Evolutionary conservation across 2,888 invertebrate genomes (phyloP), one percentile per base, ranked within the genome.

Genomic region (Nomada fucata): DNA sequence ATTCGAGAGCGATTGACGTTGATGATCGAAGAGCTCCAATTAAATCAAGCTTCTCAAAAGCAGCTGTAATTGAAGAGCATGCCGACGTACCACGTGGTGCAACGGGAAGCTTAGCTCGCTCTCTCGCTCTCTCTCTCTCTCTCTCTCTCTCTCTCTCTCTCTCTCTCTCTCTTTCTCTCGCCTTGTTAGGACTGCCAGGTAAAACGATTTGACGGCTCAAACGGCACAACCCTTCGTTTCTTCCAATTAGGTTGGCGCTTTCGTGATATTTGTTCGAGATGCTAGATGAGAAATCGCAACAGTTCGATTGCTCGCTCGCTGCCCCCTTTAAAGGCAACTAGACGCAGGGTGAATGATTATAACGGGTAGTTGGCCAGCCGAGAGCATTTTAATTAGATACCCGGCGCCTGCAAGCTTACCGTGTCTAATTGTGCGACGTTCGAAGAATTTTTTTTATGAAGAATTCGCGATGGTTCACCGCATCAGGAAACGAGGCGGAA

Each of bases 21-120:
- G 77, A 80, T 88, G 75, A 82, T 68, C 82, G 79, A 82, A 78
- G 57, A 65, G 76, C 74, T 68, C 75, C 75, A 78, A 84, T 84
- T 82, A 80, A 83, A 80, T 47, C 63, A 81, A 82, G 79, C 72
- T 67, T 70, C 73, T 59, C 52, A 59, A 82, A 36, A 83, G 76
- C 77, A 83, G 84, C 76, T 80, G 75, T 86, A 87, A 87, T 87
- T 77, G 76, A 84, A 84, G 81, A 68, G 73, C 69, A 53, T 57
- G 67, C 47, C 20, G 71, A 75, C 68, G 79, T 77, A 72, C 61
- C 50, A 60, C 61, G 65, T 23, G 55, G 20, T 71, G 69, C 63
- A 69, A 80, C 60, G 75, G 68, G 53, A 60, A 73, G 68, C 9
- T 50, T 7, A 26, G 55, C 55, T 20, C 64, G 61, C 71, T 50